These are phyloP conservation scores for Melolontha melolontha DNA, from an alignment of 2,888 invertebrate genomes.

Conservation along the genomic window DNA sequence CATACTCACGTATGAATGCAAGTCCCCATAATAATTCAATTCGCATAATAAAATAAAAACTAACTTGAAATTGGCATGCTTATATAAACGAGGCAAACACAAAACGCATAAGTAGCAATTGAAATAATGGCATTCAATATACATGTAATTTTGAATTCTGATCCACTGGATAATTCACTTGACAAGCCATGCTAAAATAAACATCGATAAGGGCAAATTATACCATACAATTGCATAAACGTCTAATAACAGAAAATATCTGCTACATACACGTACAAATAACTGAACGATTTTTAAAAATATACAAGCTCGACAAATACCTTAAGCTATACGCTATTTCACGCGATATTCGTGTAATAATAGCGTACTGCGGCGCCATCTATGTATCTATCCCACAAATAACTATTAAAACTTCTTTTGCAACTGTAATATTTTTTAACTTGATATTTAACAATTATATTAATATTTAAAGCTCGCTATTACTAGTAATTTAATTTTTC, in stretches of 20 bases:
- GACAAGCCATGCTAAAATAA: constrained; percentile 3
- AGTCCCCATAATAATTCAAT: too few species aligned
- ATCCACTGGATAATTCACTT: constrained; percentile 18
- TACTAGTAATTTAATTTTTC: too few species aligned
- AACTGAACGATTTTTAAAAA: constrained; percentile 5
- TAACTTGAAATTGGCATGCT: background rate
- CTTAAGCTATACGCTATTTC: constrained; percentile 13
- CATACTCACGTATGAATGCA: too few species aligned
- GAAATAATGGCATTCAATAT: constrained; percentile 18
- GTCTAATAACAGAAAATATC: background rate
- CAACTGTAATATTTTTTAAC: too few species aligned
- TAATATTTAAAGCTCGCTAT: too few species aligned
- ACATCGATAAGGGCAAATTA: constrained; percentile 14
- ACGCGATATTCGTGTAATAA: constrained; percentile 14
- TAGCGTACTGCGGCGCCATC: constrained; percentile 19
- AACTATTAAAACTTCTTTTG: too few species aligned
- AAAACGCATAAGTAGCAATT: constrained; percentile 17
- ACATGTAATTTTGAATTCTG: constrained; percentile 18
- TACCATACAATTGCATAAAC: constrained; percentile 18
- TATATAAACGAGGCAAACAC: background rate
- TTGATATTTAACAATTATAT: too few species aligned
- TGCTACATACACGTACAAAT: background rate
- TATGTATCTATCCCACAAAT: background rate
- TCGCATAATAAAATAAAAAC: too few species aligned
- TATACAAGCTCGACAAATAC: background rate